phyloP scores from a whole-genome alignment of 2,797 vertebrate species.

The Darevskia nairensis region DNA sequence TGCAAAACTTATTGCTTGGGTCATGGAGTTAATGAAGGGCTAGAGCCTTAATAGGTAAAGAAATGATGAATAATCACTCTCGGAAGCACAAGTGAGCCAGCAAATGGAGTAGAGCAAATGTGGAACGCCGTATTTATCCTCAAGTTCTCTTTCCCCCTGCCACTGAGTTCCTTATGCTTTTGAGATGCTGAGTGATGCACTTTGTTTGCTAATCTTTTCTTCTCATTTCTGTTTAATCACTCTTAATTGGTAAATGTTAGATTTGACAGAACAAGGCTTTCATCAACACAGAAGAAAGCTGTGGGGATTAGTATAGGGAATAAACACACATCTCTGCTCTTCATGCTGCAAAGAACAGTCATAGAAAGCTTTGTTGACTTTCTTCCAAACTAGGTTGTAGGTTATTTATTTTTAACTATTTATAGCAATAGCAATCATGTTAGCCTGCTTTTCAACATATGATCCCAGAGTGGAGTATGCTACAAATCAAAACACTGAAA shows the following conservation, averaged over 20 bases:
- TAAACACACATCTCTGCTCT: background rate
- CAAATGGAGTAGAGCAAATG: background rate
- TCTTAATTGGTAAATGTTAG: conserved; percentile 1
- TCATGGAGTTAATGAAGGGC: conserved; percentile 36
- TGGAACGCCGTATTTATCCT: background rate
- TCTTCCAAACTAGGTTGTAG: background rate
- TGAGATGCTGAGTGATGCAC: conserved; percentile 6
- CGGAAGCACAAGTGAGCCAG: conserved; percentile 26
- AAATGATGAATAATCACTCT: conserved; percentile 28
- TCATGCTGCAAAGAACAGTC: background rate
- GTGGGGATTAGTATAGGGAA: background rate
- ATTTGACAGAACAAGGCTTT: background rate
- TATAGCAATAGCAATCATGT: too few relatives aligned
- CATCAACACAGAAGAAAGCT: background rate
- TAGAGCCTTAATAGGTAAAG: conserved; percentile 31
- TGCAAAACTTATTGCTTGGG: conserved; percentile 2
- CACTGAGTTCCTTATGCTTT: background rate
- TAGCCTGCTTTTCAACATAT: too few relatives aligned
- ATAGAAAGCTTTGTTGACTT: background rate
- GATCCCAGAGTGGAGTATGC: too few relatives aligned
- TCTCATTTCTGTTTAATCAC: background rate
- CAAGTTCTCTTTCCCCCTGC: background rate
- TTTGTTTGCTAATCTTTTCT: background rate
- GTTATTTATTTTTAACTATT: background rate
- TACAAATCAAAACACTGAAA: too few relatives aligned